Conservation (phyloP, 2,113 vertebrate species). For the Porphyrio hochstetteri region DNA sequence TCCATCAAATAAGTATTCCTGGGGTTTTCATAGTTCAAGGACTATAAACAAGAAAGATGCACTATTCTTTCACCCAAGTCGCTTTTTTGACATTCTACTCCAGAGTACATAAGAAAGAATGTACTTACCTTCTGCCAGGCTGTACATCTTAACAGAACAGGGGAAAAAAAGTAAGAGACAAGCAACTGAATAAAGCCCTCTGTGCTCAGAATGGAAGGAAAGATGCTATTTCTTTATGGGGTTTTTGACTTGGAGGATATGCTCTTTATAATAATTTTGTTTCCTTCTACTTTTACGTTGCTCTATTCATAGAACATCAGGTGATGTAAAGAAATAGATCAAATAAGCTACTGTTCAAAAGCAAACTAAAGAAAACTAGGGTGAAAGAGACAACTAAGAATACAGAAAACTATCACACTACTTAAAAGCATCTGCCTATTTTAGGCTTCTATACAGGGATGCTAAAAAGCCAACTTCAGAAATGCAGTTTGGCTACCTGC, state of each 20-base stretch:
- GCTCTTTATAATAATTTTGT: not conserved
- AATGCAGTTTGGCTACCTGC: not conserved
- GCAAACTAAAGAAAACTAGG: not conserved
- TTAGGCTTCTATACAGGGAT: not conserved
- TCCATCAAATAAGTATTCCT: not conserved
- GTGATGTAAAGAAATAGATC: not conserved
- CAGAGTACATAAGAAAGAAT: not conserved
- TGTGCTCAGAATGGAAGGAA: not conserved
- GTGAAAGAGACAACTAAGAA: not conserved
- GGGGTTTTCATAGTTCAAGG: constrained; percentile 17
- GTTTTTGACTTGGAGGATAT: not conserved
- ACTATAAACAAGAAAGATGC: constrained; percentile 37
- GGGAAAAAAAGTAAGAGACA: not conserved
- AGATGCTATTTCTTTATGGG: not conserved
- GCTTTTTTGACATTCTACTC: constrained; percentile 9
- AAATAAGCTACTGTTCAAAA: not conserved
- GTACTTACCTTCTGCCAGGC: constrained; percentile 1
- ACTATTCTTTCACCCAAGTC: not conserved
- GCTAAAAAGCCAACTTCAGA: constrained; percentile 9
- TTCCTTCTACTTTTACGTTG: not conserved
- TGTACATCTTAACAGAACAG: not conserved
- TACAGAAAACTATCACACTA: not conserved
- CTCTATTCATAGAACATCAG: not conserved
- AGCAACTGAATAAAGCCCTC: constrained; percentile 1
- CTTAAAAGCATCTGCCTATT: constrained; percentile 12